Percentiles rank a stretch among this genome's conserved stretches.
Conservation (phyloP, 2,797 vertebrate species). For the Sternarchorhynchus goeldii region DNA sequence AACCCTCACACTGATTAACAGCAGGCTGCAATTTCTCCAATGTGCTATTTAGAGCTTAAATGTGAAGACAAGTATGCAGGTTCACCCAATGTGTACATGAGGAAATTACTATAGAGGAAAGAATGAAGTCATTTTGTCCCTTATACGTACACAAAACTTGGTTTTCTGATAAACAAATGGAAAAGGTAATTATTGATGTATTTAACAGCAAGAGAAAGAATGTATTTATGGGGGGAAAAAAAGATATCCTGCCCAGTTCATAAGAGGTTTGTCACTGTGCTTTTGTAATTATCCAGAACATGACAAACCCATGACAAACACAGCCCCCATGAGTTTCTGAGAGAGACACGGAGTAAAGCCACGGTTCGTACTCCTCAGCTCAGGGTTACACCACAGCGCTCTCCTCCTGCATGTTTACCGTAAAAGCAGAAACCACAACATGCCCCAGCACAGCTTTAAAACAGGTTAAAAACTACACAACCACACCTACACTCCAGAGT, state of each 20-base stretch:
- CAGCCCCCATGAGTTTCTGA: too few species aligned
- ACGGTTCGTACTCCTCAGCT: too few species aligned
- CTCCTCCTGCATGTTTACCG: too few species aligned
- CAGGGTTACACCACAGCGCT: too few species aligned
- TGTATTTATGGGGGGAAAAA: conserved; percentile 1
- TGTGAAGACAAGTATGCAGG: not conserved
- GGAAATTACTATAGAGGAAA: too few species aligned
- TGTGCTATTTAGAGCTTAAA: not conserved
- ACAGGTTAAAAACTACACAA: too few species aligned
- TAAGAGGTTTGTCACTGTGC: not conserved
- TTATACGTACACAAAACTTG: not conserved
- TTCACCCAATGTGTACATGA: not conserved
- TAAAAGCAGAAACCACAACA: too few species aligned
- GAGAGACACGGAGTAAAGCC: too few species aligned
- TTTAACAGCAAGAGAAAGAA: conserved; percentile 2
- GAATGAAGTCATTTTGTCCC: not conserved
- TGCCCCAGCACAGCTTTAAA: too few species aligned
- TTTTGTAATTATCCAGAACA: not conserved
- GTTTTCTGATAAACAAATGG: not conserved
- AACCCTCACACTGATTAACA: not conserved
- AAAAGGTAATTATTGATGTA: conserved; percentile 13
- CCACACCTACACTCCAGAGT: too few species aligned
- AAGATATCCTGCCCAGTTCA: not conserved
- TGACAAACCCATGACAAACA: too few species aligned
- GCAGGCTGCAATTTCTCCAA: not conserved